Conservation (phyloP, 1,140 invertebrate species). For the Rhagoletis zephyria region DNA sequence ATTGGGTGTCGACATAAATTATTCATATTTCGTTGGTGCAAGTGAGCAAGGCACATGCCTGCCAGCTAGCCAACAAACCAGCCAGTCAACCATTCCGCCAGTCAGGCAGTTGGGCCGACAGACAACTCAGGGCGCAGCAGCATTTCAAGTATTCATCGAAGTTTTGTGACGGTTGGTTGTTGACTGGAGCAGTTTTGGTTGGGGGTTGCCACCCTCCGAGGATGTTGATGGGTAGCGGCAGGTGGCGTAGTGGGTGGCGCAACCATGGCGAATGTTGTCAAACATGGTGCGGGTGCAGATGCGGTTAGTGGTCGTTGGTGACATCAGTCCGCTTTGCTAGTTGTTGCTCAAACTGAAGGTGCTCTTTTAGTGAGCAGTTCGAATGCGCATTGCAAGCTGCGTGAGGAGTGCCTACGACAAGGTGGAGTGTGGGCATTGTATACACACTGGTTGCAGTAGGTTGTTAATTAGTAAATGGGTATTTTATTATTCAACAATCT, state of each 20-base stretch:
- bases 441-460: not conserved
- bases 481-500: not conserved
- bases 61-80: not conserved
- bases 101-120: not conserved
- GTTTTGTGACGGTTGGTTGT: not conserved
- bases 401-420: not conserved
- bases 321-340: constrained; percentile 5
- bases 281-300: too few species aligned
- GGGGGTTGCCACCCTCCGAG: not conserved
- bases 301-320: not conserved
- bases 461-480: constrained; percentile 25
- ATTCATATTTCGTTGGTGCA: constrained; percentile 61
- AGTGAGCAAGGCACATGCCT: constrained; percentile 47
- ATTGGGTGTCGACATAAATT: constrained; percentile 69
- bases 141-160: constrained; percentile 35
- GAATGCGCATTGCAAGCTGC: constrained; percentile 43
- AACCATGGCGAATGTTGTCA: not conserved
- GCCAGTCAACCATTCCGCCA: not conserved
- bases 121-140: not conserved
- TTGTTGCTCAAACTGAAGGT: constrained; percentile 42
- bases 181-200: not conserved
- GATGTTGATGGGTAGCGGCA: not conserved
- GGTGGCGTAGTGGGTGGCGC: not conserved
- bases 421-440: not conserved
- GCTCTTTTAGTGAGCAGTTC: constrained; percentile 37